These are phyloP conservation scores for Cheilosia impressa DNA, from an alignment of 2,888 invertebrate genomes.

Conservation along the genomic window DNA sequence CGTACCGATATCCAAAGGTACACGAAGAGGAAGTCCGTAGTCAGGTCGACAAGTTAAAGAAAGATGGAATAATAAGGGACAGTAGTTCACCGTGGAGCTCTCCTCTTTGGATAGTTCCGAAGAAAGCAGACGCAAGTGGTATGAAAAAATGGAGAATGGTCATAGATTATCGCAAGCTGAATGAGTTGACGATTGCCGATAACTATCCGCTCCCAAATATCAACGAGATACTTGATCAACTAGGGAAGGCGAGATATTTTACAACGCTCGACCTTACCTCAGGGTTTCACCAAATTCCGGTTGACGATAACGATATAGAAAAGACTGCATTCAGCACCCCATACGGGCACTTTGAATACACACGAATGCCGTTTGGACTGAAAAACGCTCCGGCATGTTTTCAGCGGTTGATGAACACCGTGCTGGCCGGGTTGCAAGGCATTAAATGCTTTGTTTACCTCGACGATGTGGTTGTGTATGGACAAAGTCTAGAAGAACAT, in stretches of 20 bases:
- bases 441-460: constrained; percentile 34
- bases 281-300: constrained; percentile 21
- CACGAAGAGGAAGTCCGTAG: constrained; percentile 1
- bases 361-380: constrained; percentile 11
- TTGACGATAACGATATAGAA: constrained; percentile 12
- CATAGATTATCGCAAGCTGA: constrained; percentile 33
- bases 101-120: constrained; percentile 17
- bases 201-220: constrained; percentile 29
- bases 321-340: constrained; percentile 13
- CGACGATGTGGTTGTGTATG: constrained; percentile 20
- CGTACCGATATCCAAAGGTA: constrained; percentile 2
- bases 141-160: constrained; percentile 39
- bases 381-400: constrained; percentile 23
- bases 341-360: constrained; percentile 3
- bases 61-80: constrained; percentile 6
- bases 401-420: constrained; percentile 31
- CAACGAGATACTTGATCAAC: constrained; percentile 35
- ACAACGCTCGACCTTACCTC: constrained; percentile 17
- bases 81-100: constrained; percentile 20
- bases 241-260: constrained; percentile 27
- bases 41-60: background rate
- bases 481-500: constrained; percentile 25
- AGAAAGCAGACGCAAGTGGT: constrained; percentile 18
- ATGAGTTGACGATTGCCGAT: constrained; percentile 29
- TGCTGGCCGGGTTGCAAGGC: constrained; percentile 24